Conservation (phyloP, 1,140 invertebrate genomes). For the Heliothis subflexa region DNA sequence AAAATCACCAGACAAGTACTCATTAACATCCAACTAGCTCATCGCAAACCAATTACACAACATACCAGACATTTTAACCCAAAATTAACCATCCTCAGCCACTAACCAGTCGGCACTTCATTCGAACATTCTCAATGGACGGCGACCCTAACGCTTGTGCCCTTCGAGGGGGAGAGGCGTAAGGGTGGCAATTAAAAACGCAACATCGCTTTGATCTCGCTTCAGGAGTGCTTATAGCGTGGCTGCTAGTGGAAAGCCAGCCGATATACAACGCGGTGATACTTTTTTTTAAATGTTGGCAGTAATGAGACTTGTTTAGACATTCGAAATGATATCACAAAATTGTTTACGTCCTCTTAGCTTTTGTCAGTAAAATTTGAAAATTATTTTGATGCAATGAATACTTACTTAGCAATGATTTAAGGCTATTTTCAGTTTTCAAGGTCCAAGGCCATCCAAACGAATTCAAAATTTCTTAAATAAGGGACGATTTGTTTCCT, state of each 20-base stretch:
- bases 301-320: no score
- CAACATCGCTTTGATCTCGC: slow-evolving; percentile 62
- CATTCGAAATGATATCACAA: no score
- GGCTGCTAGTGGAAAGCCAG: slow-evolving; percentile 35
- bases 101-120: slow-evolving; percentile 15
- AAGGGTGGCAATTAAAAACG: slow-evolving; percentile 66
- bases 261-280: slow-evolving; percentile 32
- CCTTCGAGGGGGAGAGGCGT: slow-evolving; percentile 49
- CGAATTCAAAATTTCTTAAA: no score
- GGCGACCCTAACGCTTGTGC: background rate
- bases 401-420: no score
- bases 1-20: background rate
- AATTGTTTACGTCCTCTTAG: no score
- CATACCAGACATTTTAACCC: slow-evolving; percentile 22
- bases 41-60: slow-evolving; percentile 8
- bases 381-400: no score
- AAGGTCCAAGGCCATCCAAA: no score
- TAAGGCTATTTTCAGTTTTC: no score
- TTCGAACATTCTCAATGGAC: slow-evolving; percentile 23
- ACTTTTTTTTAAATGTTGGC: slow-evolving; percentile 5
- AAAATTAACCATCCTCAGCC: slow-evolving; percentile 21
- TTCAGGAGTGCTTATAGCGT: slow-evolving; percentile 54
- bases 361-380: no score
- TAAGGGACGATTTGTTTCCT: no score
- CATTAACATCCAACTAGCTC: background rate